Base-by-base conservation (phyloP, 2,113 vertebrate species). In the Triplophysa dalaica region DNA sequence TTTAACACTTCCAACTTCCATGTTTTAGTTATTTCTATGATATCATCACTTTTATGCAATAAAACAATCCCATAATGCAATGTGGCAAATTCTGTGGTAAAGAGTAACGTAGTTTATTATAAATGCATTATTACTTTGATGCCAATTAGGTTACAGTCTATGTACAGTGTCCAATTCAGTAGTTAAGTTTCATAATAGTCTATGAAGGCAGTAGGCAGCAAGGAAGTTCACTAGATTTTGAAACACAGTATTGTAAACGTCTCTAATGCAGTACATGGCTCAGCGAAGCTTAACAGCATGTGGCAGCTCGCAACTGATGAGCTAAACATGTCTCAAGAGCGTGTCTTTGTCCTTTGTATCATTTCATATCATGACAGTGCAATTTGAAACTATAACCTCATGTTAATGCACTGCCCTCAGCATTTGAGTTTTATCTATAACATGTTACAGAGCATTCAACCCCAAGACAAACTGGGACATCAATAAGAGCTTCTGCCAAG, bases 251-350 rank as follows among this genome's bases (percentile, higher is more conserved):
- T 6, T 58, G 7, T 58, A 21, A 58, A 21, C n/a, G 68, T 83
- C 84, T 83, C 75, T 82, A 84, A 60, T 58, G 80, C 83, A 83
- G 86, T 85, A 87, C 86, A 81, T 81, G 84, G 70, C 85, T 79
- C 79, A 84, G 74, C 52, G 77, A 41, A 75, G 81, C 70, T 66
- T 77, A 88, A 88, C 89, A 87, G 81, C 83, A 86, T 67, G 84
- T 79, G 85, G 70, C 82, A 76, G 73, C 43, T 73, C 10, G 52
- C 24, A 74, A 76, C 60, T 76, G 79, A 66, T 70, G 73, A 84
- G 63, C 72, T 81, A 66, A 58, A 62, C 67, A 67, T 60, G 73
- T 76, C 63, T 75, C 73, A 43, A 62, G 74, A 77, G 26, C 52
- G n/a, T 1, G 24, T 63, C 64, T 45, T 45, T 68, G 68, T 81